These are phyloP conservation scores for Bathynomus jamesi DNA, from an alignment of 1,140 invertebrate genomes.

Conservation along the genomic window DNA sequence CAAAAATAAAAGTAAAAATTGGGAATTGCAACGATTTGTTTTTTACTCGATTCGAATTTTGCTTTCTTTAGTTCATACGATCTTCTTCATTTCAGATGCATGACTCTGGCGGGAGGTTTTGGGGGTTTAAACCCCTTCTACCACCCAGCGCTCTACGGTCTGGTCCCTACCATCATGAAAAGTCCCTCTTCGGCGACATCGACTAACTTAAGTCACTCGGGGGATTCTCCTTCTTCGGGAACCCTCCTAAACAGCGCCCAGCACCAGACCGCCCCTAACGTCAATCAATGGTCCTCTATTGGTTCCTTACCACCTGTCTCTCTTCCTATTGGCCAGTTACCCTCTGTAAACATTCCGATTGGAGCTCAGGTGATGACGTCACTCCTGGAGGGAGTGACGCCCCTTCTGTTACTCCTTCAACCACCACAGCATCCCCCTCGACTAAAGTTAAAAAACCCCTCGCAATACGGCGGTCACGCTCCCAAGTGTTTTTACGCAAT, in stretches of 20 bases:
- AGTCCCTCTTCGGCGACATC: constrained; percentile 6
- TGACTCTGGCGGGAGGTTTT: constrained; percentile 12
- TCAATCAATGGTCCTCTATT: neutral
- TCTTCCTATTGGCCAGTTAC: neutral
- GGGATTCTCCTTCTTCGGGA: neutral
- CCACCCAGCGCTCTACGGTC: constrained; percentile 7
- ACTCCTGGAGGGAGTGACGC: neutral
- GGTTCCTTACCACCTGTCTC: neutral
- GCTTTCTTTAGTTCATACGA: too few species aligned
- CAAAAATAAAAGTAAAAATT: too few species aligned
- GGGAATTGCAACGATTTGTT: too few species aligned
- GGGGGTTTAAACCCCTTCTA: constrained; percentile 10
- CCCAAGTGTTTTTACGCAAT: neutral
- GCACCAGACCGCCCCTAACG: neutral
- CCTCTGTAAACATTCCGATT: neutral
- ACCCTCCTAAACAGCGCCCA: neutral
- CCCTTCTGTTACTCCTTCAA: neutral
- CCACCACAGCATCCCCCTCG: neutral
- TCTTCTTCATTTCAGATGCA: constrained; percentile 7
- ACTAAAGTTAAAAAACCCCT: neutral
- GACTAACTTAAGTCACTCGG: neutral
- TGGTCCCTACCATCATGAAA: neutral
- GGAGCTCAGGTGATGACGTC: neutral
- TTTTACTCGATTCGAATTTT: too few species aligned
- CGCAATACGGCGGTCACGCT: neutral